A percentile compares a stretch with the other conserved stretches of the same genome.
These are phyloP conservation scores for Acanthochromis polyacanthus DNA, from an alignment of 2,113 vertebrate genomes.

Conservation along the genomic window DNA sequence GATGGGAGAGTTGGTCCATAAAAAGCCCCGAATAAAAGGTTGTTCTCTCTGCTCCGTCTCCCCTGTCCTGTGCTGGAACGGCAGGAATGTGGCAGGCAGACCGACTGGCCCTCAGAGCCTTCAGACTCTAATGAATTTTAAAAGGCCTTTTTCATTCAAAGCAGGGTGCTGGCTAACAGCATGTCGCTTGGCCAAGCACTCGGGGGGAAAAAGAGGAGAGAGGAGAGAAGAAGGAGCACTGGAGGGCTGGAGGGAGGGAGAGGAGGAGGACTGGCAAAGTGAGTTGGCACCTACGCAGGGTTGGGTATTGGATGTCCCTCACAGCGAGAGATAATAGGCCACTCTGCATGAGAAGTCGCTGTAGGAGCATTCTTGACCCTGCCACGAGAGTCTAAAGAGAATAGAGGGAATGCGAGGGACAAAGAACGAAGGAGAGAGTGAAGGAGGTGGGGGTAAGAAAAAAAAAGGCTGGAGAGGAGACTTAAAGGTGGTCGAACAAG, in stretches of 20 bases:
- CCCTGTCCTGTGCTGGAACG: constrained; percentile 91
- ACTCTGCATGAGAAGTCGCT: constrained; percentile 80
- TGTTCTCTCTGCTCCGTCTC: constrained; percentile 86
- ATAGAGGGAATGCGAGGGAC: constrained; percentile 69
- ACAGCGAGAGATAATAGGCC: constrained; percentile 86
- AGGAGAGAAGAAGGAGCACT: constrained; percentile 40
- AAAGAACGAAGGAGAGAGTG: constrained; percentile 22
- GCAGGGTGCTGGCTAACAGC: constrained; percentile 85
- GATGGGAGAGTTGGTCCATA: constrained; percentile 85
- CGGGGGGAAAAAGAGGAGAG: constrained; percentile 27
- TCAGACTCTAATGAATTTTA: constrained; percentile 93
- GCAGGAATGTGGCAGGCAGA: constrained; percentile 90
- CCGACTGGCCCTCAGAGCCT: constrained; percentile 86
- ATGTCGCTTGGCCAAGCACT: constrained; percentile 77
- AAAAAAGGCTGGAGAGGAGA: not conserved
- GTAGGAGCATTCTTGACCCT: constrained; percentile 88
- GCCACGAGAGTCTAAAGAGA: constrained; percentile 79
- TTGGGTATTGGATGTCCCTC: constrained; percentile 89
- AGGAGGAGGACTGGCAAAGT: constrained; percentile 65
- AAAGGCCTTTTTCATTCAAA: constrained; percentile 92
- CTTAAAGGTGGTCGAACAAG: not conserved
- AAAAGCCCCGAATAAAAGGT: constrained; percentile 87
- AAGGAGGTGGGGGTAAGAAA: constrained; percentile 15
- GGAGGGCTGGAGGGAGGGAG: constrained; percentile 26
- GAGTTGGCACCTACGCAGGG: constrained; percentile 86